Conservation (phyloP, 2,888 invertebrate genomes). For the Kuschelorhynchus macadamiae region DNA sequence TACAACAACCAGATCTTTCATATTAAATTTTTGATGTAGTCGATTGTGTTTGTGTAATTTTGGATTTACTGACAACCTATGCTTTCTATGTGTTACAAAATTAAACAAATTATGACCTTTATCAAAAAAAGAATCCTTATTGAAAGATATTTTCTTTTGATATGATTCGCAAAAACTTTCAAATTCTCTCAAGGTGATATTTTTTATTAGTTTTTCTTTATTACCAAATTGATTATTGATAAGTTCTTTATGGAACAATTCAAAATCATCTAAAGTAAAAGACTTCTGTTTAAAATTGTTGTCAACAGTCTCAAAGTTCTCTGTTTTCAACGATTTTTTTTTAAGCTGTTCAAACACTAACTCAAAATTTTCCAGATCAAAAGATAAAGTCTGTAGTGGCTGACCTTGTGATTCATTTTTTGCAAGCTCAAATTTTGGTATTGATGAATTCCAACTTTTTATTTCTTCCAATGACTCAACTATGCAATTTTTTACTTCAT, state of each 20-base stretch:
- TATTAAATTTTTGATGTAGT: constrained; percentile 16
- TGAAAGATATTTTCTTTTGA: constrained; percentile 3
- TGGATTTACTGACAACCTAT: constrained; percentile 4
- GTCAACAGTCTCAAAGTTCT: constrained; percentile 20
- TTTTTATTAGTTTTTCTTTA: no score
- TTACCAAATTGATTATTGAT: no score
- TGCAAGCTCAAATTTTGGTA: constrained; percentile 6
- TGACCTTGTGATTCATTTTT: neutral
- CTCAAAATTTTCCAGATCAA: constrained; percentile 15
- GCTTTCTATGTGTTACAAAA: constrained; percentile 29
- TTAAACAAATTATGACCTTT: neutral
- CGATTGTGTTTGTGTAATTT: neutral
- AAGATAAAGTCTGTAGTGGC: neutral
- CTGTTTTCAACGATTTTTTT: constrained; percentile 15
- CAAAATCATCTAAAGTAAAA: constrained; percentile 14
- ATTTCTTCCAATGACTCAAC: constrained; percentile 25
- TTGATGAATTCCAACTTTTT: constrained; percentile 16
- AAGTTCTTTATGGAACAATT: constrained; percentile 2
- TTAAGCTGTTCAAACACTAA: constrained; percentile 12
- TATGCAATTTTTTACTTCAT: constrained; percentile 17
- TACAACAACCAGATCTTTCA: constrained; percentile 21
- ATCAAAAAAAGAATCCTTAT: constrained; percentile 15
- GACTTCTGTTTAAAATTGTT: neutral
- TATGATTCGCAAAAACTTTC: constrained; percentile 18
- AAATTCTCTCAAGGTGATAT: constrained; percentile 4